Percentiles rank a stretch among this genome's conserved stretches.
Conservation (phyloP, 2,888 invertebrate species). For the Trichacis sp. region DNA sequence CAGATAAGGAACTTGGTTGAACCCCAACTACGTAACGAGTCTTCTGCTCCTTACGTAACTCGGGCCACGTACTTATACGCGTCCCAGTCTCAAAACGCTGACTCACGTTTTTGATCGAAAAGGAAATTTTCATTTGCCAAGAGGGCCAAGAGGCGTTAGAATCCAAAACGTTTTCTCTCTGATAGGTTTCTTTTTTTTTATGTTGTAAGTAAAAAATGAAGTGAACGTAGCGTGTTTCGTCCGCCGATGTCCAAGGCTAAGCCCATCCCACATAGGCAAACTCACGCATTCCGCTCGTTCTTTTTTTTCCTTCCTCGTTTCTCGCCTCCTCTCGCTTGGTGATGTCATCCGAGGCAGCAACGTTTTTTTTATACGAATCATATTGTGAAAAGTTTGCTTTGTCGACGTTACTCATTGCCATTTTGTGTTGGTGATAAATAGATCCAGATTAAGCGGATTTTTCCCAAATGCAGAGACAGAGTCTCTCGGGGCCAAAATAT, state of each 20-base stretch:
- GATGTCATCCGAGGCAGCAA: conserved; percentile 40
- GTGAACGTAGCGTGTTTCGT: conserved; percentile 46
- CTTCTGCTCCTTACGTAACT: neutral
- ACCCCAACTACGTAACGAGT: too few species aligned
- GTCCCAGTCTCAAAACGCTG: neutral
- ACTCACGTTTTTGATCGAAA: conserved; percentile 3
- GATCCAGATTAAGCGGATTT: too few species aligned
- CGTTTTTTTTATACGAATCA: conserved; percentile 30
- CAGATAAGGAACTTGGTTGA: too few species aligned
- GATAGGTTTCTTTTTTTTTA: too few species aligned
- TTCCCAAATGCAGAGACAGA: too few species aligned
- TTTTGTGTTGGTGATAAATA: too few species aligned
- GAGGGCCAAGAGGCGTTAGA: too few species aligned
- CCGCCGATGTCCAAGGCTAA: conserved; percentile 51
- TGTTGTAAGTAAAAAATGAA: too few species aligned
- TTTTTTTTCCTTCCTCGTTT: conserved; percentile 26
- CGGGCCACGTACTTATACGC: neutral
- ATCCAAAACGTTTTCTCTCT: too few species aligned
- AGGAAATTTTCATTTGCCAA: too few species aligned
- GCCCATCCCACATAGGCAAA: conserved; percentile 44
- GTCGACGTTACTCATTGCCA: too few species aligned
- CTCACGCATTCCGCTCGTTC: conserved; percentile 32
- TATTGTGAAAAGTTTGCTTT: conserved; percentile 22
- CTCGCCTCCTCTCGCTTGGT: conserved; percentile 23
- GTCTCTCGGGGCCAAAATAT: too few species aligned